Percentiles rank a stretch among this genome's conserved stretches.
Evolutionary conservation across 2,113 vertebrate genomes (phyloP).

Genomic region (Actinemys pallida): DNA sequence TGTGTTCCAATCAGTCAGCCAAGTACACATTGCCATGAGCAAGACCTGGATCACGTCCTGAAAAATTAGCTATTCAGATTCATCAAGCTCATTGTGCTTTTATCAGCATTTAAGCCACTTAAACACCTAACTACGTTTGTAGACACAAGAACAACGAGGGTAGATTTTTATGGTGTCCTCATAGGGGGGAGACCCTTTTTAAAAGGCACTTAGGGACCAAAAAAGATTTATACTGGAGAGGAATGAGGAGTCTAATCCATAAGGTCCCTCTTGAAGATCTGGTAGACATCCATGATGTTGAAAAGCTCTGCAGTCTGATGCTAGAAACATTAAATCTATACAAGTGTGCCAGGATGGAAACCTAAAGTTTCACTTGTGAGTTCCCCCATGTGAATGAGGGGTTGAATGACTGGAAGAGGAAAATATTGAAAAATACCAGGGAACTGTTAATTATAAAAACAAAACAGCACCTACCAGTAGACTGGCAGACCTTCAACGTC

Average conservation of each 20-base stretch:
- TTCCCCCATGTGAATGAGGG: background rate
- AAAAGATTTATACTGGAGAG: background rate
- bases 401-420: background rate
- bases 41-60: slow-evolving; percentile 45
- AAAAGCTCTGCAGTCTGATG: background rate
- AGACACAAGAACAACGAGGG: background rate
- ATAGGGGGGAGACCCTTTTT: background rate
- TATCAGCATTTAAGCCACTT: background rate
- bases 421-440: background rate
- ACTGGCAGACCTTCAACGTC: background rate
- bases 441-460: background rate
- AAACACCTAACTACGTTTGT: background rate
- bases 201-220: background rate
- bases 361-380: background rate
- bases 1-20: slow-evolving; percentile 12
- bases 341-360: accelerated
- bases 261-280: accelerated
- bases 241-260: background rate
- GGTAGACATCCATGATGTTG: background rate
- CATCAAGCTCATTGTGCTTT: background rate
- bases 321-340: accelerated
- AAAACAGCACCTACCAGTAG: background rate
- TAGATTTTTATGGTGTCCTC: background rate
- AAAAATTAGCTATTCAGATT: slow-evolving; percentile 44
- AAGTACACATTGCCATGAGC: slow-evolving; percentile 46